Base-by-base conservation (phyloP, 2,888 invertebrate species). In the Drosophila borborema region DNA sequence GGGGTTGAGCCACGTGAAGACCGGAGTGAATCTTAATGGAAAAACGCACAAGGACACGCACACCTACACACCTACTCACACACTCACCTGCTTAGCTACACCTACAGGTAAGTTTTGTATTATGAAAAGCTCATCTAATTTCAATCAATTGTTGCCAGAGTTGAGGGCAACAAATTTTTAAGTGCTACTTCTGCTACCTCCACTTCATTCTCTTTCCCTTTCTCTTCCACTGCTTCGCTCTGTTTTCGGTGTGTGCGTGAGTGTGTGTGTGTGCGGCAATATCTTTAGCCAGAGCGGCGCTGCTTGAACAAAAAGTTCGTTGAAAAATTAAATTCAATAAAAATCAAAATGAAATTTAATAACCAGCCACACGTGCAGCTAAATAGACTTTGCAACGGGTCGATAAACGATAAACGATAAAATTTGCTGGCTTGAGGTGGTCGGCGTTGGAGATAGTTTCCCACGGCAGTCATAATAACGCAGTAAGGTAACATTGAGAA, bases 101-200 rank as follows among this genome's bases (percentile, higher is more conserved):
- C 40, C 14, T 51, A 51, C 68, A 51, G 18, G 31, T 70, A 78
- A 73, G 87, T 74, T 71, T 66, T 82, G 88, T 79, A 85, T 90
- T 90, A 90, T 90, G 86, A 87, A 90, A 90, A 88, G 85, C 90
- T 89, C 90, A 90, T 90, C 90, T 90, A 90, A 88, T 89, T 89
- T 89, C 88, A 88, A 88, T 88, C 88, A 90, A 89, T 87, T 88
- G 85, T 74, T 74, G 82, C 78, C 88, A 74, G 79, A 77, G 84
- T 67, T 69, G 74, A 69, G 69, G 60, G 63, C 40, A 59, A 36
- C 51, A 51, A 51, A 75, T 63, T 82, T 78, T 80, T 81, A 80
- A 81, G 80, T 81, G 81, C 78, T 81, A 64, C 53, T 78, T 62
- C 51, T 40, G 38, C 54, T 7, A 6, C n/a, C 20, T 38, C 54